Evolutionary conservation across 2,113 vertebrate species (phyloP).

Genomic region (Petroica traversi): DNA sequence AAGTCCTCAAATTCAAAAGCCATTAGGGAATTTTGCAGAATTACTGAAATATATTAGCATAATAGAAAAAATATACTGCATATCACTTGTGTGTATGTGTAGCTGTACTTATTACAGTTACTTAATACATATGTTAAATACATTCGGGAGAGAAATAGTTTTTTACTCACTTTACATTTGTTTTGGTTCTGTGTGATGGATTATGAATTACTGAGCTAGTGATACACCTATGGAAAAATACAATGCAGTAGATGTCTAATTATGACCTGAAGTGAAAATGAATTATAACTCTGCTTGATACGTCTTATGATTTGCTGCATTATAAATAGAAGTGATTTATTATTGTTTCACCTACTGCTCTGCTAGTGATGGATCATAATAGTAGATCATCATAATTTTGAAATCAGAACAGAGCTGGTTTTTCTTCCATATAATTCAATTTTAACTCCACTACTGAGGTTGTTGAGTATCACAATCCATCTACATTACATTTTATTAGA

Average conservation of each 20-base stretch:
- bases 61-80: neutral
- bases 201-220: constrained; percentile 41
- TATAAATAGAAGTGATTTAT: constrained; percentile 79
- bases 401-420: constrained; percentile 65
- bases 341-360: constrained; percentile 61
- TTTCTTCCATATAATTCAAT: constrained; percentile 65
- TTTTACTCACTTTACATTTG: neutral
- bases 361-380: constrained; percentile 73
- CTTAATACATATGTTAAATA: neutral
- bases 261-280: constrained; percentile 61
- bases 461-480: constrained; percentile 30
- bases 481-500: constrained; percentile 37
- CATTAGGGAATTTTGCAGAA: constrained; percentile 8
- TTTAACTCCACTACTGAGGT: constrained; percentile 38
- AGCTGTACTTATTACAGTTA: neutral
- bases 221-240: constrained; percentile 53
- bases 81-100: neutral
- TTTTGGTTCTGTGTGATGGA: constrained; percentile 34
- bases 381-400: constrained; percentile 75
- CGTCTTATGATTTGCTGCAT: constrained; percentile 71
- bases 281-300: constrained; percentile 66
- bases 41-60: constrained; percentile 3
- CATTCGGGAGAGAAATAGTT: neutral
- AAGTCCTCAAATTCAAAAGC: constrained; percentile 22
- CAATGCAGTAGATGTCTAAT: constrained; percentile 57